Percentiles rank a stretch among this genome's conserved stretches.
Conservation (phyloP, 2,888 invertebrate species). For the Carterocephalus palaemon region DNA sequence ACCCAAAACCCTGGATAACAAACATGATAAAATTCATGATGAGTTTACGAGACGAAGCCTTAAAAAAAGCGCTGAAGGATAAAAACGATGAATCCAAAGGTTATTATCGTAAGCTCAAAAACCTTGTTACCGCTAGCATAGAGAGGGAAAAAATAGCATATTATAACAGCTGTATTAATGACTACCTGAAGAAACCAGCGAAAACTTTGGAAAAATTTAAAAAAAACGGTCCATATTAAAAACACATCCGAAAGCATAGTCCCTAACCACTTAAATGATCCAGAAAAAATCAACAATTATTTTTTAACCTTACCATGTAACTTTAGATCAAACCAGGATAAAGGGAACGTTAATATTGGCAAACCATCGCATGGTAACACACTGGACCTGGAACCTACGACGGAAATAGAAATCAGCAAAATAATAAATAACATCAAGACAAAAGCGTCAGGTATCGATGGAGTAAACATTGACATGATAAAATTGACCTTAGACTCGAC, state of each 20-base stretch:
- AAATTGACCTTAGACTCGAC: no score
- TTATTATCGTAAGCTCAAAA: slow-evolving; percentile 26
- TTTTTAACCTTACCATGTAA: slow-evolving; percentile 4
- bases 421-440: no score
- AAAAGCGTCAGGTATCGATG: no score
- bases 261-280: slow-evolving; percentile 11
- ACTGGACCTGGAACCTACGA: no score
- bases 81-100: slow-evolving; percentile 11
- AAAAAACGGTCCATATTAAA: neutral
- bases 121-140: slow-evolving; percentile 19
- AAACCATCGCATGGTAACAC: no score
- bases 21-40: slow-evolving; percentile 29
- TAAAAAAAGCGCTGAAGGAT: slow-evolving; percentile 11
- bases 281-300: slow-evolving; percentile 3
- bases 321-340: no score
- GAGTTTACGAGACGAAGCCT: slow-evolving; percentile 24
- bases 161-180: neutral
- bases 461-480: no score
- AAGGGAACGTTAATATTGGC: no score
- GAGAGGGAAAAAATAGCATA: slow-evolving; percentile 24
- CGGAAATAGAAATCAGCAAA: no score
- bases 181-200: no score
- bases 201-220: slow-evolving; percentile 7
- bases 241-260: neutral
- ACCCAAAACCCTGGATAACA: slow-evolving; percentile 28